A percentile compares a stretch with the other conserved stretches of the same genome.
Conservation (phyloP, 2,797 vertebrate species). For the Geotrypetes seraphini region DNA sequence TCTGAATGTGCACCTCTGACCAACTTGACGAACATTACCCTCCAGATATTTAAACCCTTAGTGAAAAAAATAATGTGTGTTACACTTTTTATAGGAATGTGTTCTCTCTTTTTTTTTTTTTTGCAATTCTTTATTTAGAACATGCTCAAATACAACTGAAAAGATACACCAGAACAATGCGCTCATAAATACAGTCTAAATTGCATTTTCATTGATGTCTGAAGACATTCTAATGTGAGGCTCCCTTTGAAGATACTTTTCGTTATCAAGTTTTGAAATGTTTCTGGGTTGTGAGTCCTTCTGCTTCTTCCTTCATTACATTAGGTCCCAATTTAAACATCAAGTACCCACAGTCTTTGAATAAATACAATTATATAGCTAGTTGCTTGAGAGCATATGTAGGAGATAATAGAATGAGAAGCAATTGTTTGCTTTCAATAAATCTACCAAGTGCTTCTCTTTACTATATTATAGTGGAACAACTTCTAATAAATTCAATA, state of each 20-base stretch:
- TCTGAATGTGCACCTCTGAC: too few relatives aligned
- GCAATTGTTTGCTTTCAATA: background rate
- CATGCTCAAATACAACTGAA: too few relatives aligned
- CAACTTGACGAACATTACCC: too few relatives aligned
- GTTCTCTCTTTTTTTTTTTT: too few relatives aligned
- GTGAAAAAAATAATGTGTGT: too few relatives aligned
- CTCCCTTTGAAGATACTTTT: background rate
- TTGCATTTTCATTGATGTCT: background rate
- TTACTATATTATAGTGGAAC: background rate
- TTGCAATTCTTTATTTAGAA: too few relatives aligned
- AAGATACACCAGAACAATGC: too few relatives aligned
- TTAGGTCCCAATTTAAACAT: background rate
- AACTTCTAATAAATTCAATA: background rate
- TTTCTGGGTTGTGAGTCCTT: background rate
- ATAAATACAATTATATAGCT: background rate
- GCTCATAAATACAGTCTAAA: too few relatives aligned
- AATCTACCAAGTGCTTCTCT: background rate
- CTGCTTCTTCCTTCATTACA: background rate
- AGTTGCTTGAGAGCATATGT: too few relatives aligned
- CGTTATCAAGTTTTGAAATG: background rate
- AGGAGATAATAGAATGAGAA: background rate
- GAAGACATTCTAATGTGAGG: background rate
- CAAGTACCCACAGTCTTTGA: background rate
- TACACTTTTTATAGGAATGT: too few relatives aligned
- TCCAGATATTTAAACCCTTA: too few relatives aligned